Base-by-base conservation (phyloP, 2,797 vertebrate genomes). In the Lutra lutra region DNA sequence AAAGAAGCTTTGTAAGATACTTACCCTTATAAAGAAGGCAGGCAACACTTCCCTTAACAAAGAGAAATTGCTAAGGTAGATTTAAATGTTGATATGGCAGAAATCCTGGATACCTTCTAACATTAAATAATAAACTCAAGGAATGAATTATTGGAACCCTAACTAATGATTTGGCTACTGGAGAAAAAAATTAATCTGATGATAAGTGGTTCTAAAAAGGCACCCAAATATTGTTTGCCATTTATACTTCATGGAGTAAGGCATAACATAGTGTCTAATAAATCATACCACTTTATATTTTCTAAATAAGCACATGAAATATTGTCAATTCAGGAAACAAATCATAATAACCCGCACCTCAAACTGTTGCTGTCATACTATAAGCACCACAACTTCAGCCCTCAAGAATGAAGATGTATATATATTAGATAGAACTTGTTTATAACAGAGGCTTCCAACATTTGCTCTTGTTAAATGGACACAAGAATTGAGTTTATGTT, bases 181-280 rank as follows among this genome's bases (percentile, higher is more conserved):
- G 23, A 72, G 56, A 58, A 75, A 84, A 93, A 93, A 83, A 70
- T 43, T 48, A 85, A 38, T 40, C 40, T 70, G 51, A 60, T 68
- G 72, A 17, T 51, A 93, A 80, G 48, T 40, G 13, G 15, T 56
- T 96, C 77, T 94, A 80, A 84, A 86, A 91, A 87, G 82, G 35
- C 12, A 90, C 54, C 38, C 58, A 85, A 60, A 40, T 21, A 83
- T 32, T 64, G 75, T 43, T 94, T 96, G 66, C 25, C 40, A 86
- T 86, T 94, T 96, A 38, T 27, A 82, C 60, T 80, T 92, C 40
- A 62, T 89, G n/a, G 27, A 78, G 43, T 86, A 83, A 89, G n/a
- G 62, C 11, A 72, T 17, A 86, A 80, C 46, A 91, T 32, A 3
- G 7, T 27, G 3, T 83, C 84, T 73, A 82, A 72, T 27, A 94